Conservation (phyloP, 1,140 invertebrate species). For the Trachymyrmex septentrionalis region DNA sequence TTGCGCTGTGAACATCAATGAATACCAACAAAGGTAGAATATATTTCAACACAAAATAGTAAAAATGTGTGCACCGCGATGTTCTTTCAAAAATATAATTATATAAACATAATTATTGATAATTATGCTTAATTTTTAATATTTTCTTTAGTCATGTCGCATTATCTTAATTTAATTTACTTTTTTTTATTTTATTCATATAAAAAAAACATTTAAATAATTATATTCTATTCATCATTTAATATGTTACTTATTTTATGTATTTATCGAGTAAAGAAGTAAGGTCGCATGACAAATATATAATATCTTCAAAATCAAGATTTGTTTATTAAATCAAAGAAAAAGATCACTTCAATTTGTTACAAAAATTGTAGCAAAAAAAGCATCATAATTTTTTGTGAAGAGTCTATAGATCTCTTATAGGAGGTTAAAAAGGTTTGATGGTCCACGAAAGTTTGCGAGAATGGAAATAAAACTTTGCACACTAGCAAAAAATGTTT, state of each 20-base stretch:
- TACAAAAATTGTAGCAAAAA: background rate
- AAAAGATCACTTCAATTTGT: background rate
- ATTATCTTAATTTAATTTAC: background rate
- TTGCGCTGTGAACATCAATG: conserved; percentile 6
- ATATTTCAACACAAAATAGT: background rate
- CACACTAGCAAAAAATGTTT: conserved; percentile 1
- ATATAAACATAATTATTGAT: background rate
- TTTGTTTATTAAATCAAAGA: conserved; percentile 1
- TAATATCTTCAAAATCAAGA: background rate
- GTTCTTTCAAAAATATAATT: background rate
- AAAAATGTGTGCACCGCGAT: background rate
- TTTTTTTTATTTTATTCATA: background rate
- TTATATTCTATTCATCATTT: background rate
- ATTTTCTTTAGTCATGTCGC: background rate
- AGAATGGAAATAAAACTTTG: background rate
- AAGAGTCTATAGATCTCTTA: background rate
- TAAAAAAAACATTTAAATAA: background rate
- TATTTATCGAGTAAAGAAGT: background rate
- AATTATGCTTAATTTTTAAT: background rate
- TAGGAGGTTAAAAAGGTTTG: background rate
- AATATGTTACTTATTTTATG: background rate
- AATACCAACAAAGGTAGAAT: conserved; percentile 28
- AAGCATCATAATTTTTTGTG: background rate
- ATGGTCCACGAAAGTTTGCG: background rate
- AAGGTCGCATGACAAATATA: background rate